Conservation (phyloP, 1,140 invertebrate species). For the Calliopsis andreniformis region DNA sequence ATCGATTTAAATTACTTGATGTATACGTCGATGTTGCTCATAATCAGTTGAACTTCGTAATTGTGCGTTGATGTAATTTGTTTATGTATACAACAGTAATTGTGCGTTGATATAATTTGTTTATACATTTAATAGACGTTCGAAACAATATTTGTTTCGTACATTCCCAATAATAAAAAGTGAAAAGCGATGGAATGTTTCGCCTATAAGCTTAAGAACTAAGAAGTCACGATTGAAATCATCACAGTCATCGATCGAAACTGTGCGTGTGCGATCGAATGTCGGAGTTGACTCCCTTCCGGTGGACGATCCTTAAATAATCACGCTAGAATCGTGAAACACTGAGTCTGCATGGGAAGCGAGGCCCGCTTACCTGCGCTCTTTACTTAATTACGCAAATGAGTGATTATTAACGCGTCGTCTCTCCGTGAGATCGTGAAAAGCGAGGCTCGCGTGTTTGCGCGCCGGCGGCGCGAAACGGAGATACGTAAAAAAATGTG, state of each 20-base stretch:
- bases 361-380: slow-evolving; percentile 16
- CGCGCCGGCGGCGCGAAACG: background rate
- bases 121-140: too few relatives aligned
- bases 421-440: slow-evolving; percentile 1
- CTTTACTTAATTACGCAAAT: slow-evolving; percentile 49
- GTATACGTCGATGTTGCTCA: too few relatives aligned
- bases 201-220: too few relatives aligned
- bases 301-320: background rate
- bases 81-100: too few relatives aligned
- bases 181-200: too few relatives aligned
- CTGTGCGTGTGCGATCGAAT: background rate
- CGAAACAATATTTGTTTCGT: too few relatives aligned
- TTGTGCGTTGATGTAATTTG: too few relatives aligned
- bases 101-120: too few relatives aligned
- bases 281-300: background rate
- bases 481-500: slow-evolving; percentile 11
- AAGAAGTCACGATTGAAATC: too few relatives aligned
- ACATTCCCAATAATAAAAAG: too few relatives aligned
- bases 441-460: background rate
- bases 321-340: slow-evolving; percentile 32
- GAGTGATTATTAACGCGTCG: slow-evolving; percentile 46
- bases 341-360: slow-evolving; percentile 1
- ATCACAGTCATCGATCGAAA: slow-evolving; percentile 49
- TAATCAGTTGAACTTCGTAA: too few relatives aligned
- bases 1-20: too few relatives aligned